Conservation (phyloP, 1,140 invertebrate species). For the Danaus plexippus region DNA sequence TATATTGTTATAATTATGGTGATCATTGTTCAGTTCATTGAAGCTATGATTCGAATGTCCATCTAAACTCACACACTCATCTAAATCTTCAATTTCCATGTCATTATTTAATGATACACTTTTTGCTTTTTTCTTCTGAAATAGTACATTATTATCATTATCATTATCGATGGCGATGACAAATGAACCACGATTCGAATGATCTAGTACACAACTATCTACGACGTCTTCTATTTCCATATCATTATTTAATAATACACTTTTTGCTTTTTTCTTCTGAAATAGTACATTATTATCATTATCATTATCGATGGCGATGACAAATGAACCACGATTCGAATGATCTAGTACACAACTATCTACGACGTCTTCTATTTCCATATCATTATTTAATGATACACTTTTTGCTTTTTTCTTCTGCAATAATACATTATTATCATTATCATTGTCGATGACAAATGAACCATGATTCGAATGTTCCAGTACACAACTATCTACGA, state of each 20-base stretch:
- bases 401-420: too few relatives aligned
- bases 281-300: constrained; percentile 6
- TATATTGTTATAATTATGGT: constrained; percentile 2
- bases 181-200: constrained; percentile 6
- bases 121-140: too few relatives aligned
- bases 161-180: constrained; percentile 5
- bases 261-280: too few relatives aligned
- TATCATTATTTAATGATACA: background rate
- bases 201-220: constrained; percentile 6
- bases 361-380: constrained; percentile 3
- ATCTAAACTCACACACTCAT: background rate
- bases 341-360: constrained; percentile 6
- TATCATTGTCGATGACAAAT: constrained; percentile 5
- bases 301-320: constrained; percentile 5
- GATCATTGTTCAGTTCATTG: background rate
- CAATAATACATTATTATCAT: constrained; percentile 5
- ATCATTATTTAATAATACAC: background rate
- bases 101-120: background rate
- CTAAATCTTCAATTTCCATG: constrained; percentile 2
- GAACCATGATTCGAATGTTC: constrained; percentile 8
- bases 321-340: constrained; percentile 5
- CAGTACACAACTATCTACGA: constrained; percentile 2
- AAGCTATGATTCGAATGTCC: constrained; percentile 2
- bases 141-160: constrained; percentile 6
- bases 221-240: constrained; percentile 1